Evolutionary conservation across 2,888 invertebrate species (phyloP).

Genomic region (Synergus itoensis): DNA sequence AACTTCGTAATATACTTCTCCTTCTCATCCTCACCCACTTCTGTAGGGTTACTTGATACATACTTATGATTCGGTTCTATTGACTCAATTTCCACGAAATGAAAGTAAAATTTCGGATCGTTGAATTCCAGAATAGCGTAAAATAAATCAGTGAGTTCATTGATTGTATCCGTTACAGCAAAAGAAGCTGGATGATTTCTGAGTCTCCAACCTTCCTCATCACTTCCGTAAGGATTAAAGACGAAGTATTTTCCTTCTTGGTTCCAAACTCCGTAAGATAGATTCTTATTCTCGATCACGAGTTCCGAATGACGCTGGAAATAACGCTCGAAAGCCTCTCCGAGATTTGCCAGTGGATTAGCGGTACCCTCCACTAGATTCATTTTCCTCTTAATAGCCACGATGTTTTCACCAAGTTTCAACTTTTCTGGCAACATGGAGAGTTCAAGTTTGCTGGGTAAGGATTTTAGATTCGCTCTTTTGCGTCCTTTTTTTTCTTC

Average conservation of each 20-base stretch:
- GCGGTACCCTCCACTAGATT: slow-evolving; percentile 65
- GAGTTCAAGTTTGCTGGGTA: slow-evolving; percentile 64
- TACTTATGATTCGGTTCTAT: slow-evolving; percentile 64
- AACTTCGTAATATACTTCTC: slow-evolving; percentile 65
- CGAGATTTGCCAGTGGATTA: slow-evolving; percentile 69
- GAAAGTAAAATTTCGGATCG: slow-evolving; percentile 64
- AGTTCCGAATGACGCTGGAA: slow-evolving; percentile 65
- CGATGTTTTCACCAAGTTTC: slow-evolving; percentile 60
- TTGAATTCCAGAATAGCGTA: slow-evolving; percentile 70
- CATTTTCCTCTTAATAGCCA: slow-evolving; percentile 60
- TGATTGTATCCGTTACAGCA: slow-evolving; percentile 63
- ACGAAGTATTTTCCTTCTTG: slow-evolving; percentile 61
- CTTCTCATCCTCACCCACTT: slow-evolving; percentile 50
- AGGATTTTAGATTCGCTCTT: slow-evolving; percentile 48
- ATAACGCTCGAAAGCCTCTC: slow-evolving; percentile 70
- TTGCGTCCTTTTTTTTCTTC: slow-evolving; percentile 48
- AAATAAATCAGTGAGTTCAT: slow-evolving; percentile 65
- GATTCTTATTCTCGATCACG: slow-evolving; percentile 68
- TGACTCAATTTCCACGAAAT: slow-evolving; percentile 64
- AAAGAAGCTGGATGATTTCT: slow-evolving; percentile 64
- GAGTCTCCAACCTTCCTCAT: slow-evolving; percentile 68
- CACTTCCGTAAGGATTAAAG: slow-evolving; percentile 73
- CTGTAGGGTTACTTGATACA: slow-evolving; percentile 44
- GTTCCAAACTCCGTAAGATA: slow-evolving; percentile 70
- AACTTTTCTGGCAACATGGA: slow-evolving; percentile 66